Evolutionary conservation across 2,888 invertebrate genomes (phyloP), one percentile per base, ranked within the genome.

Genomic region (Pristionchus mayeri): DNA sequence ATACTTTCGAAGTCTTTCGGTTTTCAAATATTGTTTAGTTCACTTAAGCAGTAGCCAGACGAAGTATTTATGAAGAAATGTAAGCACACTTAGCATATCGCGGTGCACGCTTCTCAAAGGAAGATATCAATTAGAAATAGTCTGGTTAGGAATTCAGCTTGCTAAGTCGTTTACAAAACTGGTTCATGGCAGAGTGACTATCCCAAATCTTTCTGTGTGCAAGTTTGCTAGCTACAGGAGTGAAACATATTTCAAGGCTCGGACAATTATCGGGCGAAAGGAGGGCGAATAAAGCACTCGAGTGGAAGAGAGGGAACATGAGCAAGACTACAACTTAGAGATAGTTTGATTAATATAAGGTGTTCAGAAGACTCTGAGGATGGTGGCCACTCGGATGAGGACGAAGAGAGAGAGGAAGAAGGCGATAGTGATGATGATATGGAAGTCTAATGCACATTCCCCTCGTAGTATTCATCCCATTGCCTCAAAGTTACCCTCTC

Each of bases 331-430:
- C 44, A 44, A 13, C 6, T 6, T 6, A 44, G 44, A 44, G 44
- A 18, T 54, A 4, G 54, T 54, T 40, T 44, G 27, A 44, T 27
- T 76, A 30, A 52, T 2, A 52, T 34, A 21, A 54, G 2, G 16
- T n/a, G 6, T 79, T 40, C 24, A 24, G 37, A 27, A 57, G 81
- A 81, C 40, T 87, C 87, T 1, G 88, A 88, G 16, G 86, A 86
- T 54, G 87, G 85, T 27, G 87, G 86, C 34, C 87, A 87, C 30
- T 85, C 78, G 16, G 86, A 85, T 24, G 86, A 52, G 30, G 86
- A 86, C 40, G 84, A 87, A 48, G 76, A 86, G 1, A 86, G 85
- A 4, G 85, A 84, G 11, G 86, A 86, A n/a, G 87, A 86, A 3
- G 86, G 82, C 3, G 86, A 84, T 27, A 84, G 82, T 50, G 87